Conservation (phyloP, 2,113 vertebrate genomes). For the Poeciliopsis turrubarensis region DNA sequence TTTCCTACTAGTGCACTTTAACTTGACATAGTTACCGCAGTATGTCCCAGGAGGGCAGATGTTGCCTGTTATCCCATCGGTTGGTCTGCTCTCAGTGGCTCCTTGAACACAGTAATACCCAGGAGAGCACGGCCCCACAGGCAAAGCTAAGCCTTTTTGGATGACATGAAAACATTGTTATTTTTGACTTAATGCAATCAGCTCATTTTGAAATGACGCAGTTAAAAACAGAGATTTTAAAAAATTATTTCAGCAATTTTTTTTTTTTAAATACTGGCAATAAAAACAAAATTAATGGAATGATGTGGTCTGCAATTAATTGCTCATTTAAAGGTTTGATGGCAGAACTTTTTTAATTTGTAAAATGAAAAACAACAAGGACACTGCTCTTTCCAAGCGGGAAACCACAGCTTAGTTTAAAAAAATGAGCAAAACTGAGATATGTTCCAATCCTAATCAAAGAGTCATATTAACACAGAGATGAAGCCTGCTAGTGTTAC, state of each 20-base stretch:
- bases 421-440: too few relatives aligned
- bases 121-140: slow-evolving; percentile 84
- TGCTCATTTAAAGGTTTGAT: too few relatives aligned
- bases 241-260: neutral
- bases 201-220: neutral
- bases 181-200: neutral
- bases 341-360: too few relatives aligned
- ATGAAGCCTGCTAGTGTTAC: too few relatives aligned
- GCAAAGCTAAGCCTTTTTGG: slow-evolving; percentile 82
- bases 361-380: too few relatives aligned
- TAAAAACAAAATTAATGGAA: too few relatives aligned
- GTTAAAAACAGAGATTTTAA: neutral
- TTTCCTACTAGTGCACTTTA: neutral
- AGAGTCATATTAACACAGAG: too few relatives aligned
- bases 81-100: slow-evolving; percentile 82
- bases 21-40: slow-evolving; percentile 76
- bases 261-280: neutral
- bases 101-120: slow-evolving; percentile 87
- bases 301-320: too few relatives aligned
- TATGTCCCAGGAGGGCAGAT: slow-evolving; percentile 87
- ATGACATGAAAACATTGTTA: slow-evolving; percentile 14
- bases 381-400: too few relatives aligned
- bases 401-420: too few relatives aligned
- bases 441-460: too few relatives aligned
- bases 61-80: slow-evolving; percentile 82